phyloP scores from a whole-genome alignment of 2,888 invertebrate genomes.

The Mesopsocus fuscifrons region DNA sequence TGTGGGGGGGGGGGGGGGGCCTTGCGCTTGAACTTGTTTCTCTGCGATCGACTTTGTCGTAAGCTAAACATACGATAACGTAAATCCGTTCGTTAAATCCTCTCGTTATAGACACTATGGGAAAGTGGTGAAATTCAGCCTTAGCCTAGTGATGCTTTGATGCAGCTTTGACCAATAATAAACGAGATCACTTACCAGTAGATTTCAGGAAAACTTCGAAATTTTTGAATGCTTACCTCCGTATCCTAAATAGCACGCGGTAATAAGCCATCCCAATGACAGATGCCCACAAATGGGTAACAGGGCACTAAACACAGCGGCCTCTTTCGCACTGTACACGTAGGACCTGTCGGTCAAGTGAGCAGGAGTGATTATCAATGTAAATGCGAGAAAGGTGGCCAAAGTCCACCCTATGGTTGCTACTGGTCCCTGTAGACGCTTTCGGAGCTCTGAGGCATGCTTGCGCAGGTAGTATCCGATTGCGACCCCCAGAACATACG shows the following conservation, averaged over 20 bases:
- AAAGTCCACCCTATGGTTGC: conserved; percentile 33
- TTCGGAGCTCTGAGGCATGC: neutral
- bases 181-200: no score
- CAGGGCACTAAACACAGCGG: conserved; percentile 42
- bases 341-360: conserved; percentile 37
- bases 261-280: conserved; percentile 42
- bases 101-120: no score
- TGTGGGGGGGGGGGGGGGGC: no score
- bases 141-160: no score
- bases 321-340: conserved; percentile 36
- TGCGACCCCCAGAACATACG: conserved; percentile 42
- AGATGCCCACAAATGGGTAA: conserved; percentile 41
- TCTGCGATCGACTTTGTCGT: no score
- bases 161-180: no score
- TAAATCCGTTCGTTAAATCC: no score
- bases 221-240: conserved; percentile 31
- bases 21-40: no score
- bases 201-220: no score
- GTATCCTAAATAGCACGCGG: conserved; percentile 35
- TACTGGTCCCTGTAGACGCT: conserved; percentile 25
- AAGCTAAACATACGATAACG: no score
- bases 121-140: no score
- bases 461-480: conserved; percentile 31
- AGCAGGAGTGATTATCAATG: conserved; percentile 39
- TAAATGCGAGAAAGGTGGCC: conserved; percentile 27